These are phyloP conservation scores for Apostichopus japonicus DNA, from an alignment of 35 echinoderm and acorn worm species.

Conservation along the genomic window DNA sequence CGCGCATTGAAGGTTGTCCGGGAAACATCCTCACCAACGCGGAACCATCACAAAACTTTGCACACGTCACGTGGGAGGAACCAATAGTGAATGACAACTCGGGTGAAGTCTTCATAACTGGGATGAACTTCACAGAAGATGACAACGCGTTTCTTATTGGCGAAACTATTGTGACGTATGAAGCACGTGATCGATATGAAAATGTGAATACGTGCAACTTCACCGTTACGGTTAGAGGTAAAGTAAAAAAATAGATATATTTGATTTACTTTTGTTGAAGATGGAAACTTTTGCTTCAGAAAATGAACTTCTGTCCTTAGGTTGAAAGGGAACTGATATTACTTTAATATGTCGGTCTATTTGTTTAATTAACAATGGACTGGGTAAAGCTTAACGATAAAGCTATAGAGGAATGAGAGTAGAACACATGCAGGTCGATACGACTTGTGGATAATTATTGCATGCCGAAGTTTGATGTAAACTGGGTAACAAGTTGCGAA, in stretches of 20 bases:
- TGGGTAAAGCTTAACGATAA: too few species aligned
- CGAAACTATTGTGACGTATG: slow-evolving; percentile 5
- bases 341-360: too few species aligned
- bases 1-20: slow-evolving; percentile 27
- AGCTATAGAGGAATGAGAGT: too few species aligned
- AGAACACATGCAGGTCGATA: too few species aligned
- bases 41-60: neutral
- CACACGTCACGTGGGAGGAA: slow-evolving; percentile 26
- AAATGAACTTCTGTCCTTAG: neutral
- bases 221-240: slow-evolving; percentile 28
- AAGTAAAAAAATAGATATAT: neutral
- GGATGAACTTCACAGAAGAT: neutral
- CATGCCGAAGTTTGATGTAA: too few species aligned
- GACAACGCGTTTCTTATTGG: slow-evolving; percentile 5
- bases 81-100: slow-evolving; percentile 23
- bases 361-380: too few species aligned
- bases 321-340: too few species aligned
- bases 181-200: neutral
- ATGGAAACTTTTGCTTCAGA: neutral
- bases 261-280: too few species aligned
- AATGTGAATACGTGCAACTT: slow-evolving; percentile 9
- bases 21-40: neutral
- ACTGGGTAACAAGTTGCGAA: too few species aligned
- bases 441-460: too few species aligned
- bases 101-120: neutral